Evolutionary conservation across 2,797 vertebrate species (phyloP).

Genomic region (Yasuhikotakia modesta): DNA sequence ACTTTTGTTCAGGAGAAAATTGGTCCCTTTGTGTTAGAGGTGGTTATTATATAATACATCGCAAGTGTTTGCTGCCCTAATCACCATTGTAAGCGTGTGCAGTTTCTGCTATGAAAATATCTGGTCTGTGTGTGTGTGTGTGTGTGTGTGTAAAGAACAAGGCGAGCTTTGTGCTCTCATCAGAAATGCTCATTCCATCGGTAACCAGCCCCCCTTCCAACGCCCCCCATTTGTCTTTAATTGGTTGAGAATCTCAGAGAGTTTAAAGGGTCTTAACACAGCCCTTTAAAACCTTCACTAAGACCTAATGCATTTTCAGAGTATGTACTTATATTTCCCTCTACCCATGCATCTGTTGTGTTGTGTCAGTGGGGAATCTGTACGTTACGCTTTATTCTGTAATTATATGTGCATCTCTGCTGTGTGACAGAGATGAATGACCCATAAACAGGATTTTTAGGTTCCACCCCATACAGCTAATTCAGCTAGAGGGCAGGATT

Average conservation of each 20-base stretch:
- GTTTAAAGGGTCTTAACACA: constrained; percentile 32
- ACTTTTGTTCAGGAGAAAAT: constrained; percentile 49
- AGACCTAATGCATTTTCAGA: constrained; percentile 5
- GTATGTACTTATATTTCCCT: background rate
- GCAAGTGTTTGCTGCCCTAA: constrained; percentile 71
- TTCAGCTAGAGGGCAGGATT: constrained; percentile 3
- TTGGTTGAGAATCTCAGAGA: constrained; percentile 38
- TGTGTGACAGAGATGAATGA: constrained; percentile 14
- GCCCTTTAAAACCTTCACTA: background rate
- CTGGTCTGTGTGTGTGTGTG: constrained; percentile 32
- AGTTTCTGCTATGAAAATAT: constrained; percentile 42
- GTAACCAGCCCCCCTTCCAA: constrained; percentile 3
- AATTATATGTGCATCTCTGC: constrained; percentile 14
- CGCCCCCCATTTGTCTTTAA: constrained; percentile 38
- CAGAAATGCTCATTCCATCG: constrained; percentile 14
- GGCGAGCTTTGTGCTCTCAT: constrained; percentile 50
- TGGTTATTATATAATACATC: constrained; percentile 65
- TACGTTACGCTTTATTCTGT: background rate
- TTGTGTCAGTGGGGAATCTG: constrained; percentile 8
- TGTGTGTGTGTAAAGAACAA: constrained; percentile 41
- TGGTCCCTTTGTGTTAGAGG: constrained; percentile 6
- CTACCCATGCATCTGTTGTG: too few relatives aligned
- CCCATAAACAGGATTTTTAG: too few relatives aligned
- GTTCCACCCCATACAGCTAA: background rate
- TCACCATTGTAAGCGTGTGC: constrained; percentile 63